These are phyloP conservation scores for Leptatherina wallacei DNA, from an alignment of 2,797 vertebrate genomes.

Conservation along the genomic window DNA sequence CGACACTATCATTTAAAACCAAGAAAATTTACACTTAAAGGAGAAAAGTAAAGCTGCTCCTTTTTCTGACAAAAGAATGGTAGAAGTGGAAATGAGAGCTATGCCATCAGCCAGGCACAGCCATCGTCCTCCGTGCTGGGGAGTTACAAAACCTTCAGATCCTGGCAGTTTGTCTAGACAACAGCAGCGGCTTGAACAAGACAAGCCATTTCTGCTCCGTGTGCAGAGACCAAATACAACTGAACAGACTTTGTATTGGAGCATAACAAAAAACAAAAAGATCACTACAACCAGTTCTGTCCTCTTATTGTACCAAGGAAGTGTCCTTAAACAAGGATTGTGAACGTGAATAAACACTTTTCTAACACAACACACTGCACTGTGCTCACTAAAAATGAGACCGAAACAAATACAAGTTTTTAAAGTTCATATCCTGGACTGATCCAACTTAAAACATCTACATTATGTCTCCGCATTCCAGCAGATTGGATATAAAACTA, in stretches of 20 bases:
- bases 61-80: slow-evolving; percentile 5
- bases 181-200: slow-evolving; percentile 22
- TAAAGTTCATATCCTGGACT: not conserved
- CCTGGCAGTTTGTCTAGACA: not conserved
- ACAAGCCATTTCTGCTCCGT: slow-evolving; percentile 49
- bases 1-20: slow-evolving; percentile 2
- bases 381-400: too few species aligned
- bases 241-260: not conserved
- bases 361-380: too few species aligned
- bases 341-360: too few species aligned
- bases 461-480: not conserved
- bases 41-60: slow-evolving; percentile 8
- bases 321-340: not conserved
- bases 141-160: slow-evolving; percentile 51
- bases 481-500: not conserved
- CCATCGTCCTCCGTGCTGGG: slow-evolving; percentile 19
- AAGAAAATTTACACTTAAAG: slow-evolving; percentile 21
- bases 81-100: slow-evolving; percentile 20
- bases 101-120: slow-evolving; percentile 18
- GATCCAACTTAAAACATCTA: too few species aligned
- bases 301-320: slow-evolving; percentile 4
- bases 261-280: not conserved
- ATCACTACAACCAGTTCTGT: not conserved
- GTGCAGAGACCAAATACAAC: slow-evolving; percentile 12
- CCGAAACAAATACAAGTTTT: not conserved